Conservation (phyloP, 2,888 invertebrate genomes). For the Bellardia bayeri region DNA sequence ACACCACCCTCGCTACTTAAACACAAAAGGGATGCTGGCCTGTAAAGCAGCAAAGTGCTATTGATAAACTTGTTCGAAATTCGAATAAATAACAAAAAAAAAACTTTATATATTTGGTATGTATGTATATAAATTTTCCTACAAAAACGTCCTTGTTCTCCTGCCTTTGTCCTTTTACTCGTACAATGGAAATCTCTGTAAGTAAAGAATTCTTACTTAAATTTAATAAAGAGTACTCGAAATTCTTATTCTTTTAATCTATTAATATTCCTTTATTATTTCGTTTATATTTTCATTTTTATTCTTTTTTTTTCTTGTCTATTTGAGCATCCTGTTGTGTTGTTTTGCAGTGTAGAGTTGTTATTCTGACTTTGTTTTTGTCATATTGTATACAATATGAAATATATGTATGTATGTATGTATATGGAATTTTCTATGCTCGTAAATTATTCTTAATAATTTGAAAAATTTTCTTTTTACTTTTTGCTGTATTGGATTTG, state of each 20-base stretch:
- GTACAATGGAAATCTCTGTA: conserved; percentile 11
- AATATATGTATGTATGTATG: conserved; percentile 22
- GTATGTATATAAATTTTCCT: conserved; percentile 19
- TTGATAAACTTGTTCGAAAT: conserved; percentile 50
- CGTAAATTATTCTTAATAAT: conserved; percentile 55
- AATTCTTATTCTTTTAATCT: conserved; percentile 46
- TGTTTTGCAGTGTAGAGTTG: conserved; percentile 12
- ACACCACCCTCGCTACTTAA: background rate
- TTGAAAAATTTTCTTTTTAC: conserved; percentile 20
- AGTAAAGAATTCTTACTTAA: conserved; percentile 14
- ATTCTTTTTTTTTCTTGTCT: background rate
- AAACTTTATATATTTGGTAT: background rate
- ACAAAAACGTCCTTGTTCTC: background rate
- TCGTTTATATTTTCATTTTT: background rate
- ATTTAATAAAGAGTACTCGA: conserved; percentile 56
- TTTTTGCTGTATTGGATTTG: conserved; percentile 31
- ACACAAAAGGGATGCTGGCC: background rate
- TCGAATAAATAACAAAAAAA: background rate
- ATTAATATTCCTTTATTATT: conserved; percentile 35
- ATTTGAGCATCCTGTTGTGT: conserved; percentile 43
- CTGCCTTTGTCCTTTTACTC: background rate
- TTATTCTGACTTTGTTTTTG: conserved; percentile 62
- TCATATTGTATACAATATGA: conserved; percentile 56
- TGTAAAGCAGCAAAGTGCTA: conserved; percentile 14
- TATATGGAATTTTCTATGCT: conserved; percentile 6